phyloP scores from a whole-genome alignment of 2,797 vertebrate species.

The Platyrinchus mystaceus region DNA sequence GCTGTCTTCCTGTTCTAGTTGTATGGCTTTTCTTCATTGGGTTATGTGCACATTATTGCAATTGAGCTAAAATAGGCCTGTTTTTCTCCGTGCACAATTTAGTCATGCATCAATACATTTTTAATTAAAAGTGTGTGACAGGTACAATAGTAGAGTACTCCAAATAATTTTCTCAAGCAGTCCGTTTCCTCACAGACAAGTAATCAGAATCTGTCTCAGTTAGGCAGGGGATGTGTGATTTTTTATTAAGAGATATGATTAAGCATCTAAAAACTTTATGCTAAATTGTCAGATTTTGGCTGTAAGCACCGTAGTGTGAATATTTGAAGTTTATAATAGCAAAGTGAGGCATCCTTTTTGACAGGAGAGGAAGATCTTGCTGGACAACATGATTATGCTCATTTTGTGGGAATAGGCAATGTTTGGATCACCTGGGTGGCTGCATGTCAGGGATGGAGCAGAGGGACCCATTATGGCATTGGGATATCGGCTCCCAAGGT shows the following conservation, averaged over 20 bases:
- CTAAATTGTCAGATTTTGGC: slow-evolving; percentile 3
- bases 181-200: slow-evolving; percentile 54
- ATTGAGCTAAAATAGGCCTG: slow-evolving; percentile 64
- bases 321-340: not conserved
- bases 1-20: slow-evolving; percentile 46
- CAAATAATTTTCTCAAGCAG: slow-evolving; percentile 72
- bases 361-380: slow-evolving; percentile 1
- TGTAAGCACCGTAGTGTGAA: not conserved
- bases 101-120: slow-evolving; percentile 76
- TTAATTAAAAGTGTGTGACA: slow-evolving; percentile 80
- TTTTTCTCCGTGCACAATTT: slow-evolving; percentile 66
- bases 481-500: not conserved
- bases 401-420: not conserved
- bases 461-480: not conserved
- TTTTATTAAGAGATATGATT: slow-evolving; percentile 58
- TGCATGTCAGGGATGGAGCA: not conserved
- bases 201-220: slow-evolving; percentile 66
- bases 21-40: slow-evolving; percentile 45
- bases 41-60: slow-evolving; percentile 44
- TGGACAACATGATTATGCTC: not conserved
- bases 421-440: not conserved
- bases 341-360: slow-evolving; percentile 2
- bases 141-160: slow-evolving; percentile 67
- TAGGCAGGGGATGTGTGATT: not conserved
- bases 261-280: slow-evolving; percentile 43